Base-by-base conservation (phyloP, 1,140 invertebrate genomes). In the Heliothis virescens region DNA sequence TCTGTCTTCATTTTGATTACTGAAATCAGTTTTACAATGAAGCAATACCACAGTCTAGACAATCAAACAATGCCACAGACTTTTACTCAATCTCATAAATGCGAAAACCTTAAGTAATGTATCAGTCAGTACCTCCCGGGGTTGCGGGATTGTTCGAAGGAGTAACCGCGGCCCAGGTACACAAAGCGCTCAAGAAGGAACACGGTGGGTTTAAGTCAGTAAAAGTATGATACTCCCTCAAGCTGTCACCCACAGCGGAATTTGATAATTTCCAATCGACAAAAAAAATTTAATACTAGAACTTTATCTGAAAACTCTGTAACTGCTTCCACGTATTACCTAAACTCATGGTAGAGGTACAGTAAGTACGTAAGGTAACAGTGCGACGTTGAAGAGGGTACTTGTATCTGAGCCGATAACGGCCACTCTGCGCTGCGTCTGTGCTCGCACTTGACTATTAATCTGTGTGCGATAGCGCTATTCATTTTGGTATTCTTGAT, bases 331-430 rank as follows among this genome's bases (percentile, higher is more conserved):
- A 18, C 60, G 18, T 55, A 1, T 77, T 29, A 60, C 50, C 55
- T 47, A 41, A 50, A 71, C 65, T 55, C 9, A 11, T 29, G 67
- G 67, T 62, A 71, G 50, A 67, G 50, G 47, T 79, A 65, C 1
- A 26, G 21, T 53, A 18, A 71, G 48, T 72, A 60, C 15, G 41
- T 18, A 72, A 62, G 62, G 67, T 79, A 72, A 67, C 69, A 79
- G 21, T 65, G 48, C 73, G 77, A 71, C 62, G 53, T 74, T 80
- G 71, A 80, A 80, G 79, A 74, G 79, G 79, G 59, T 76, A 52
- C 79, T 81, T 71, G 67, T 71, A n/a, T 41, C 15, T 12, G 50
- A 69, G 15, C 21, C 79, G 79, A 81, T 81, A 81, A 69, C 79
- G 79, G 55, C 53, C 79, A 76, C 79, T 76, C 73, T 65, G n/a